Percentiles rank a stretch among this genome's conserved stretches.
phyloP scores from a whole-genome alignment of 30 jellyfish, hydroid and myxozoan species.

The Hydra vulgaris region DNA sequence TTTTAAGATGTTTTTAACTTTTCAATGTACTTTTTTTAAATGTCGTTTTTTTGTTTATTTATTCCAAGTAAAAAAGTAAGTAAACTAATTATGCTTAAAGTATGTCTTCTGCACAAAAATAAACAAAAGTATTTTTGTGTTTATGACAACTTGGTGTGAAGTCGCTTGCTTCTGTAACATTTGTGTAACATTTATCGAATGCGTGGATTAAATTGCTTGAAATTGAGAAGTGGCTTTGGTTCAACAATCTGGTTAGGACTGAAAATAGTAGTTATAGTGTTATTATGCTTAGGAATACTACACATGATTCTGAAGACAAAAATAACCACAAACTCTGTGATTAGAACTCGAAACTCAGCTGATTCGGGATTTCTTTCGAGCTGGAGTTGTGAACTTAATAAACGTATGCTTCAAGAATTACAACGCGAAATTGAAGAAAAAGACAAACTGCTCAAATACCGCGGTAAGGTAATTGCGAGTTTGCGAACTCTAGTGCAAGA shows the following conservation, averaged over 20 bases:
- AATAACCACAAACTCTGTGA: not conserved
- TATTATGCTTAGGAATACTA: not conserved
- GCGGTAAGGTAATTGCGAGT: constrained; percentile 67
- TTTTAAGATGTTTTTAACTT: too few species aligned
- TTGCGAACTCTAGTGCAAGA: constrained; percentile 35
- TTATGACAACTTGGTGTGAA: not conserved
- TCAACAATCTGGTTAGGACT: not conserved
- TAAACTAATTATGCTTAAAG: not conserved
- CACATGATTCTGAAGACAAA: not conserved
- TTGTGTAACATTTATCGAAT: not conserved
- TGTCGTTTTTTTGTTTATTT: not conserved
- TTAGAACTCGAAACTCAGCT: not conserved
- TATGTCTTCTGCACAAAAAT: not conserved
- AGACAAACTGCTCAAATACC: constrained; percentile 63
- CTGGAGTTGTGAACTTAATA: constrained; percentile 79
- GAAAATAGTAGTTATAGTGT: not conserved
- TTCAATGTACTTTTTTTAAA: too few species aligned
- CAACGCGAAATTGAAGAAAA: constrained; percentile 50
- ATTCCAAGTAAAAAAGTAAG: not conserved
- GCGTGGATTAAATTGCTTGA: not conserved
- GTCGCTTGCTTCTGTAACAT: not conserved
- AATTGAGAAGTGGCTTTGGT: not conserved
- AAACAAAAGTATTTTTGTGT: not conserved
- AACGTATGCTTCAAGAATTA: constrained; percentile 42
- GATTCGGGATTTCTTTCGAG: constrained; percentile 13